phyloP scores from a whole-genome alignment of 2,113 vertebrate species.

The chimpanzee (Pan troglodytes) region NHGRI_mPanTro3-v2.1_pri NC_072413.2:62664001-62664500 shows the following conservation, averaged over 20 bases:
- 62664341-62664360: background rate
- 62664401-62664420: background rate
- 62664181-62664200: no score
- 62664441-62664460: background rate
- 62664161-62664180: no score
- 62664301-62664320: background rate
- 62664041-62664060: fast-evolving
- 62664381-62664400: background rate
- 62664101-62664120: no score
- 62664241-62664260: background rate
- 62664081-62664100: no score
- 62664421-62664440: background rate
- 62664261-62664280: background rate
- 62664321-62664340: background rate
- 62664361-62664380: background rate
- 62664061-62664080: no score
- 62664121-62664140: no score
- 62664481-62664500: background rate
- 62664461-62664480: background rate
- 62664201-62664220: background rate
- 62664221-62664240: background rate
- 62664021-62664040: no score
- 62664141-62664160: fast-evolving
- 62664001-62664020: no score
- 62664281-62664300: background rate